A percentile compares a stretch with the other conserved stretches of the same genome.
These are phyloP conservation scores for Cochlearius cochlearius DNA, from an alignment of 2,113 vertebrate genomes.

Conservation along the genomic window DNA sequence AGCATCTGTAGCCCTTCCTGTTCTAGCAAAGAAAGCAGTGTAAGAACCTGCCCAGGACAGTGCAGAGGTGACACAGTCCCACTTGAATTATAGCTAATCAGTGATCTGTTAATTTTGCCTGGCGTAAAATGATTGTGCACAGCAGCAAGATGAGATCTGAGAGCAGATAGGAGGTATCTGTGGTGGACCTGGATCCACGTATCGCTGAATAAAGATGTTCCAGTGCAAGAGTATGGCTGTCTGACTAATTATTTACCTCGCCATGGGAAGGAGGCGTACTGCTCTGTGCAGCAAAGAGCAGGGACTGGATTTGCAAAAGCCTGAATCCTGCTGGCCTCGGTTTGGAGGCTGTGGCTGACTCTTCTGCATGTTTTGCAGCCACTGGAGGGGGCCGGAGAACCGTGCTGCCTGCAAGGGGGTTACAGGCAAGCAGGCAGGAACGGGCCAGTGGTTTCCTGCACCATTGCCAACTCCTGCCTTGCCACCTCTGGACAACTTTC, in stretches of 20 bases:
- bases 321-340: background rate
- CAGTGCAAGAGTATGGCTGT: background rate
- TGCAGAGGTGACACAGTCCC: background rate
- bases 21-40: background rate
- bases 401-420: background rate
- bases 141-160: background rate
- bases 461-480: background rate
- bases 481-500: background rate
- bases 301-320: background rate
- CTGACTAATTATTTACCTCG: background rate
- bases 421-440: background rate
- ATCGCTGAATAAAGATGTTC: background rate
- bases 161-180: background rate
- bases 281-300: background rate
- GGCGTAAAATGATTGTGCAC: accelerated
- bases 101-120: background rate
- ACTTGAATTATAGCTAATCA: background rate
- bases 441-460: background rate
- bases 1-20: background rate
- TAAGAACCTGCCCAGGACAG: background rate
- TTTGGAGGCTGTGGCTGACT: background rate
- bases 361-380: background rate
- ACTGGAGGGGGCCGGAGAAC: constrained; percentile 57
- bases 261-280: background rate
- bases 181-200: background rate